These are phyloP conservation scores for Cotesia typhae DNA, from an alignment of 1,140 invertebrate genomes.

Conservation along the genomic window DNA sequence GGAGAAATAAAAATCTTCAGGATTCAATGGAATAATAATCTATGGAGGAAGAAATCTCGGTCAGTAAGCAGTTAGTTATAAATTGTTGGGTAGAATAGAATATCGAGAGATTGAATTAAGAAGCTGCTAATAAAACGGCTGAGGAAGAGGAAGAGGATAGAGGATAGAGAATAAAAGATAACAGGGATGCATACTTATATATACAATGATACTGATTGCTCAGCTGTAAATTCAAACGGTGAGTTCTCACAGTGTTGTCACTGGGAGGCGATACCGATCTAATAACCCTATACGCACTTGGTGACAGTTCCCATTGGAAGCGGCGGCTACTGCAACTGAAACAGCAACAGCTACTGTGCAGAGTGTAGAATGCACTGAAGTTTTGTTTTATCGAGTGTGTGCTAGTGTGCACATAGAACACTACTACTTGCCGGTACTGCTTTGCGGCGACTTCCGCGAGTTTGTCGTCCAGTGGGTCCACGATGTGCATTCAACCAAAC, in stretches of 20 bases:
- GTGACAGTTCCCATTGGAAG: constrained; percentile 33
- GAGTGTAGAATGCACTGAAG: too few species aligned
- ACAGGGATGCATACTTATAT: constrained; percentile 14
- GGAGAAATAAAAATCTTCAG: neutral
- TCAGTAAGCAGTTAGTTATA: constrained; percentile 31
- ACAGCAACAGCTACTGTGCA: constrained; percentile 1
- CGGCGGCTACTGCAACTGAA: constrained; percentile 24
- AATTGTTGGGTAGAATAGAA: neutral
- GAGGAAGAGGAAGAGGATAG: neutral
- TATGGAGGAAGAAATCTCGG: constrained; percentile 29
- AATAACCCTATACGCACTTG: constrained; percentile 38
- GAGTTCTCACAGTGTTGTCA: constrained; percentile 37
- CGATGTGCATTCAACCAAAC: constrained; percentile 26
- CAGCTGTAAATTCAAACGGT: constrained; percentile 33
- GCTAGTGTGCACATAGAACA: too few species aligned
- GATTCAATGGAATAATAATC: constrained; percentile 5
- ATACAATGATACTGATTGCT: constrained; percentile 10
- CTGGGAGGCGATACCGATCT: constrained; percentile 36
- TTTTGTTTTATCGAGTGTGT: too few species aligned
- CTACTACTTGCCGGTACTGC: constrained; percentile 5
- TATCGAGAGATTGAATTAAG: neutral
- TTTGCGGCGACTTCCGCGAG: constrained; percentile 34
- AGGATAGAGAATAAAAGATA: neutral
- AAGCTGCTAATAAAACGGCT: constrained; percentile 11
- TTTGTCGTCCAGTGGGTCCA: constrained; percentile 19